Conservation (phyloP, 2,113 vertebrate genomes). For the Oceanodroma tethys region DNA sequence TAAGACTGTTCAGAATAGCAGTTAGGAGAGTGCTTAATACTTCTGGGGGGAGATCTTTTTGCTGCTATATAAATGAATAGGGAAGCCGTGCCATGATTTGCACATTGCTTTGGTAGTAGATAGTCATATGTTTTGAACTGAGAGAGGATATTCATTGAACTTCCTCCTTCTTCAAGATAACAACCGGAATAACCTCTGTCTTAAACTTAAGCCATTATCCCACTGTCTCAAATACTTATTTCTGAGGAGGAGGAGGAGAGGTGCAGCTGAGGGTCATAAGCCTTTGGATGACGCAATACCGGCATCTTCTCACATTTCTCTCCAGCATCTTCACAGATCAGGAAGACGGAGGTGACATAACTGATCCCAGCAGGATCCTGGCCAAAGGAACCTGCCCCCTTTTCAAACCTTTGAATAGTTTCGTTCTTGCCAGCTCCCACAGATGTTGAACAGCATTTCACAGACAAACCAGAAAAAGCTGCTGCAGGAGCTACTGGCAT, state of each 20-base stretch:
- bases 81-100: background rate
- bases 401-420: constrained; percentile 1
- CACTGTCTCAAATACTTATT: background rate
- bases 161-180: background rate
- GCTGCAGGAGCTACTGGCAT: background rate
- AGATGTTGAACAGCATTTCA: background rate
- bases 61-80: background rate
- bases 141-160: background rate
- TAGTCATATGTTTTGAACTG: background rate
- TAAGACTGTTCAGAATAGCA: background rate
- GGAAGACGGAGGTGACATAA: background rate
- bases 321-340: background rate
- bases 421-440: background rate
- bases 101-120: background rate
- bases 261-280: background rate
- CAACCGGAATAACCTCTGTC: background rate
- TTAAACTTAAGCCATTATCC: background rate
- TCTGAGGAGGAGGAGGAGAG: background rate
- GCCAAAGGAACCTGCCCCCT: background rate
- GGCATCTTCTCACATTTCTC: background rate
- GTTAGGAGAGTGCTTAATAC: background rate
- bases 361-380: background rate
- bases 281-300: background rate
- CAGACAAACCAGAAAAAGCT: background rate
- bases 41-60: background rate